Evolutionary conservation across 1,140 invertebrate species (phyloP).

Genomic region (Planococcus citri): DNA sequence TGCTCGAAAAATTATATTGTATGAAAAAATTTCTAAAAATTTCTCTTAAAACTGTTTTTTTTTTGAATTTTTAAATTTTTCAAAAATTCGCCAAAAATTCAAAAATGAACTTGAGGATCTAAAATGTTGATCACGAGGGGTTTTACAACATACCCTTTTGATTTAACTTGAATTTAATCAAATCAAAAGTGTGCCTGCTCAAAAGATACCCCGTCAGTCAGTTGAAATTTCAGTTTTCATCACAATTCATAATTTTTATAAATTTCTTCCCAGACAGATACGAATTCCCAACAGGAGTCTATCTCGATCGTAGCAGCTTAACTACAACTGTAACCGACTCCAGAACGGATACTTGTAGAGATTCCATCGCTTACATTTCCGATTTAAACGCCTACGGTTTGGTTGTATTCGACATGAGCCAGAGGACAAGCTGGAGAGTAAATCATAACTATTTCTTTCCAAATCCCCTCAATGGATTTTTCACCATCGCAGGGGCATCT

Average conservation of each 20-base stretch:
- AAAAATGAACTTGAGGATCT: no score
- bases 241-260: no score
- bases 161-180: no score
- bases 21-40: no score
- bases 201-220: no score
- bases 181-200: no score
- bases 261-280: slow-evolving; percentile 38
- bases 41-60: no score
- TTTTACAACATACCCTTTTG: no score
- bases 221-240: background rate
- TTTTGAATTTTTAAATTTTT: no score
- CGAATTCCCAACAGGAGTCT: slow-evolving; percentile 37
- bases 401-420: slow-evolving; percentile 50
- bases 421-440: slow-evolving; percentile 48
- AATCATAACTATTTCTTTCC: slow-evolving; percentile 56
- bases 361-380: slow-evolving; percentile 59
- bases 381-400: slow-evolving; percentile 54
- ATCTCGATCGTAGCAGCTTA: slow-evolving; percentile 37
- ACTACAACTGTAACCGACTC: slow-evolving; percentile 31
- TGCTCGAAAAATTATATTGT: no score
- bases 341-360: slow-evolving; percentile 36
- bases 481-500: slow-evolving; percentile 48
- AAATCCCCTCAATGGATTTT: slow-evolving; percentile 50
- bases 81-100: no score
- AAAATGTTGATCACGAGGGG: no score